Base-by-base conservation (phyloP, 2,113 vertebrate species). In the Balaeniceps rex region DNA sequence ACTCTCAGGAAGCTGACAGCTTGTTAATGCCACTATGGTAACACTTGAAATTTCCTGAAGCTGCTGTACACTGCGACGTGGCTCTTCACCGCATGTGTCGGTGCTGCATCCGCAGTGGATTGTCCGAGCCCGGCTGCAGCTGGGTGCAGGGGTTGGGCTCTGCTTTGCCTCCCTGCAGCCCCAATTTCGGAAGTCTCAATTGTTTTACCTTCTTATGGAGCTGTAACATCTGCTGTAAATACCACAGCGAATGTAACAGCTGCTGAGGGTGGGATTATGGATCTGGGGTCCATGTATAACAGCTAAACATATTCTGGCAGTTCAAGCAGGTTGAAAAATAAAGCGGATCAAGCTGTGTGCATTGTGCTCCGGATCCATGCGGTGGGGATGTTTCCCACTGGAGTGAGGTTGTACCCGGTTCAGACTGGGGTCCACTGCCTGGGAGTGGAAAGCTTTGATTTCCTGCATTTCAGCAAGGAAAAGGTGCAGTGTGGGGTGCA, bases 321-420 rank as follows among this genome's bases (percentile, higher is more conserved):
- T 94, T 92, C 77, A 75, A 78, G 92, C 86, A 89, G 88, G 90
- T 94, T 60, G 65, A n/a, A 51, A 91, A 61, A 49, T 64, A 70
- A 90, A 83, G 86, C 18, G 21, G 76, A 52, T 81, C 55, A 86
- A 83, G 80, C 83, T 81, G 72, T 21, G 55, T 47, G 83, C 11
- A 1, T 79, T 2, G 0, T 78, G 64, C 76, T 91, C 9, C 0
- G 36, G 68, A 18, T 83, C 58, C 6, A 2, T 57, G 64, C 2
- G 2, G 21, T 44, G 40, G 7, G 52, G 54, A 46, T 69, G 49
- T 29, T 64, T 79, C 57, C 58, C 5, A 6, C 55, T 63, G 57
- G n/a, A 46, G 61, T 5, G 42, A 42, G 46, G 19, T 7, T 19
- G 33, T 92, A 57, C 29, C 18, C 4, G 2, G 7, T 34, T 71